Percentiles rank a stretch among this genome's conserved stretches.
These are phyloP conservation scores for Microctonus brassicae DNA, from an alignment of 2,888 invertebrate genomes.

Conservation along the genomic window DNA sequence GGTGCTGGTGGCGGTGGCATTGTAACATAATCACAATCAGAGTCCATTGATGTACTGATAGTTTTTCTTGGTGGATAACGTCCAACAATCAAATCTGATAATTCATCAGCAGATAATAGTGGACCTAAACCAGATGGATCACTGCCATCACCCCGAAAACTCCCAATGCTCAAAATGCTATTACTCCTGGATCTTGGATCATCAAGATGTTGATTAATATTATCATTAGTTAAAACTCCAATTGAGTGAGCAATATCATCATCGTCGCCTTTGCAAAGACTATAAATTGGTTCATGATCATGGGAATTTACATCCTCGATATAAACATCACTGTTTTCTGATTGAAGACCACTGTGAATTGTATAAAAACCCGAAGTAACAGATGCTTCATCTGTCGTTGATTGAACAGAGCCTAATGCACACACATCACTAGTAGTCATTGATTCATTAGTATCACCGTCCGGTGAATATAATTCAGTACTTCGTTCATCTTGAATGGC, in stretches of 20 bases:
- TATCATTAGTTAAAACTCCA: slow-evolving; percentile 37
- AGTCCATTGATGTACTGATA: slow-evolving; percentile 87
- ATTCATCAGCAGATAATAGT: slow-evolving; percentile 84
- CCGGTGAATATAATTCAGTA: slow-evolving; percentile 59
- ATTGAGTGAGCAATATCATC: slow-evolving; percentile 50
- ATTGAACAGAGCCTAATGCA: slow-evolving; percentile 64
- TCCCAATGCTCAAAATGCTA: slow-evolving; percentile 84
- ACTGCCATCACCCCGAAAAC: slow-evolving; percentile 90
- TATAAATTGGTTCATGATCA: slow-evolving; percentile 66
- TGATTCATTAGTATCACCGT: slow-evolving; percentile 60
- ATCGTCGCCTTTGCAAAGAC: slow-evolving; percentile 62
- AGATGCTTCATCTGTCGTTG: slow-evolving; percentile 67
- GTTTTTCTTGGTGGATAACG: slow-evolving; percentile 84
- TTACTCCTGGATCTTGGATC: slow-evolving; percentile 73
- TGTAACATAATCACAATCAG: slow-evolving; percentile 91
- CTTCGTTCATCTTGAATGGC: slow-evolving; percentile 66
- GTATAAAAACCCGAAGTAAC: slow-evolving; percentile 68
- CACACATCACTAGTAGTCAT: slow-evolving; percentile 62
- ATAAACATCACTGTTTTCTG: slow-evolving; percentile 66
- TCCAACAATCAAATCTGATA: slow-evolving; percentile 87
- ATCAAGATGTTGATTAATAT: slow-evolving; percentile 48
- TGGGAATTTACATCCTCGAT: slow-evolving; percentile 59
- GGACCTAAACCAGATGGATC: slow-evolving; percentile 87
- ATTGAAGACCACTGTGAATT: slow-evolving; percentile 65
- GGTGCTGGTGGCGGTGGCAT: slow-evolving; percentile 76